Evolutionary conservation across 1,140 invertebrate genomes (phyloP), one percentile per base, ranked within the genome.

Genomic region (Anagrus nilaparvatae): DNA sequence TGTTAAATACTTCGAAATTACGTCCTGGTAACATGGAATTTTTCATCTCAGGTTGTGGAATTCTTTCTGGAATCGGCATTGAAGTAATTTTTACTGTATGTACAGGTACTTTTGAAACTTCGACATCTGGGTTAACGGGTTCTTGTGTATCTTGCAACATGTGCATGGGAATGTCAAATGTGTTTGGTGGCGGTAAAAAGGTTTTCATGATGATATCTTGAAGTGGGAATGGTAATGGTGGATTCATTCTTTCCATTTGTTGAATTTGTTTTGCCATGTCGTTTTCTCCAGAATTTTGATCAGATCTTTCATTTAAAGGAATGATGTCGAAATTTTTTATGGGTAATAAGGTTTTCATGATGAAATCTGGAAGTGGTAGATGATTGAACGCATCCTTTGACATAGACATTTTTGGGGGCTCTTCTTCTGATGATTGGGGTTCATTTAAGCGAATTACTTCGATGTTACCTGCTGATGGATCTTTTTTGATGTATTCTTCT

Each of bases 191-290:
- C 20, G 44, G 44, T 21, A 46, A 29, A 5, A 46, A 17, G 2
- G 21, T 46, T 5, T 46, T 46, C 32, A 36, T 46, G 4, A 46
- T 18, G 12, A 40, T 32, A 5, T 40, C 39, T 13, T 46, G 37
- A 17, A 46, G 30, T 0, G 37, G 44, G 2, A 36, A 40, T 1
- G 38, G 27, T 6, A 46, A n/a, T n/a, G n/a, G 5, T 1, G 38
- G 33, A 14, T 40, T 46, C 18, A 46, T 36, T 4, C 20, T 35
- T 2, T 46, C 38, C 7, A 16, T 13, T 5, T 38, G 34, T 3
- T 17, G 3, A 8, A 24, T 10, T 2, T 33, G n/a, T n/a, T n/a
- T n/a, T n/a, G n/a, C 24, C n/a, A 33, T 39, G 5, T 33, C 28
- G 3, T 8, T 12, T 1, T 40, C 24, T 28, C 32, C n/a, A n/a